Evolutionary conservation across 2,113 vertebrate species (phyloP), one percentile per base, ranked within the genome.

Genomic region (Panurus biarmicus): DNA sequence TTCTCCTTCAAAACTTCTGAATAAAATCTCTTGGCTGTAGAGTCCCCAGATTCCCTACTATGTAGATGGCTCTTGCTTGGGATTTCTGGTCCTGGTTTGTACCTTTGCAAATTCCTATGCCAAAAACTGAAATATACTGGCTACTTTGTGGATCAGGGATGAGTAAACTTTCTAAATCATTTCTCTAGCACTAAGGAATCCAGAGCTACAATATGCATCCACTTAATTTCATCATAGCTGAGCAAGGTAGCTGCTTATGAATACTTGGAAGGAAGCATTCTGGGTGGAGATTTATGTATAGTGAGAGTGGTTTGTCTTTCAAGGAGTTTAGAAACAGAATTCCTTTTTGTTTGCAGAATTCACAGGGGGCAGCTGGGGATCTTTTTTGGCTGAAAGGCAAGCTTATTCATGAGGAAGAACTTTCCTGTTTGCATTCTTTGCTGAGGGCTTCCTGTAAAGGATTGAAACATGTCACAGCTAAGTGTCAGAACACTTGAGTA

Each of bases 361-460:
- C 73, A 33, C 50, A 44, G 5, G 2, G 87, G 78, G 75, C 75
- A 88, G 67, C 72, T 95, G 85, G 72, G 90, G 85, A 76, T 84
- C 54, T 64, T 91, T 85, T 88, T 33, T 65, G 38, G 53, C 90
- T 93, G 71, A 87, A 93, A 86, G 94, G 69, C 79, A 94, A 85
- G 57, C 58, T 95, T 78, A 72, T 91, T 95, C 78, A 86, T 45
- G 87, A 92, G 93, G 94, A 89, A 96, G 71, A 94, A 53, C 69
- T 90, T 90, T 76, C 42, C 76, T 93, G 89, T 94, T 96, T 93
- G 87, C 72, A 62, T 94, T 93, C 93, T 87, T 94, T 94, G 86
- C 87, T 94, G 75, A 85, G 50, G 65, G 79, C 79, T 92, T 87
- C 85, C 90, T 93, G 80, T 93, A 86, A 94, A 87, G 90, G 92